Conservation (phyloP, 2,113 vertebrate species). For the Chionis minor region DNA sequence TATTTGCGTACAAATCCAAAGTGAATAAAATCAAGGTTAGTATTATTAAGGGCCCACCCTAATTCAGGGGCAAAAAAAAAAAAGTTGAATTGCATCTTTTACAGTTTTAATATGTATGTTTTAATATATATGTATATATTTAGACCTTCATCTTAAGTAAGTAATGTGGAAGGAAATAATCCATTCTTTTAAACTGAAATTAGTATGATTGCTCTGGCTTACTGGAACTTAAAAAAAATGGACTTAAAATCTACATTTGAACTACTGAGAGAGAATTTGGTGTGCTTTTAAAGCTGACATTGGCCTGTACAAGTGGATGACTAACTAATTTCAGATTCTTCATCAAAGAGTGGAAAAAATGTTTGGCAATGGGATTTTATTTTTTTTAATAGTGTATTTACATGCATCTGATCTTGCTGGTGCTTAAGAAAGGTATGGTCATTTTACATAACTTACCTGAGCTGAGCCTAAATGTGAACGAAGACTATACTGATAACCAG, state of each 20-base stretch:
- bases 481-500: background rate
- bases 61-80: background rate
- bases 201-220: background rate
- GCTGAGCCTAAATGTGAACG: background rate
- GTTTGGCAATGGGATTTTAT: background rate
- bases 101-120: background rate
- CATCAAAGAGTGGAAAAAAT: constrained; percentile 29
- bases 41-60: background rate
- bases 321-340: constrained; percentile 17
- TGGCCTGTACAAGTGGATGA: background rate
- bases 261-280: background rate
- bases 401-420: constrained; percentile 4
- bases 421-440: background rate
- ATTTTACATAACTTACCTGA: background rate
- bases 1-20: background rate
- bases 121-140: constrained; percentile 43
- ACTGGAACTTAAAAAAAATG: background rate
- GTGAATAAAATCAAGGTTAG: background rate
- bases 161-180: background rate
- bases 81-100: background rate
- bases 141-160: background rate
- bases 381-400: background rate
- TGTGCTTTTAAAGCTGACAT: background rate
- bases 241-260: constrained; percentile 9
- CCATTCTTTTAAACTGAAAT: constrained; percentile 11